Conservation (phyloP, 2,113 vertebrate genomes). For the Bubo scandiacus region DNA sequence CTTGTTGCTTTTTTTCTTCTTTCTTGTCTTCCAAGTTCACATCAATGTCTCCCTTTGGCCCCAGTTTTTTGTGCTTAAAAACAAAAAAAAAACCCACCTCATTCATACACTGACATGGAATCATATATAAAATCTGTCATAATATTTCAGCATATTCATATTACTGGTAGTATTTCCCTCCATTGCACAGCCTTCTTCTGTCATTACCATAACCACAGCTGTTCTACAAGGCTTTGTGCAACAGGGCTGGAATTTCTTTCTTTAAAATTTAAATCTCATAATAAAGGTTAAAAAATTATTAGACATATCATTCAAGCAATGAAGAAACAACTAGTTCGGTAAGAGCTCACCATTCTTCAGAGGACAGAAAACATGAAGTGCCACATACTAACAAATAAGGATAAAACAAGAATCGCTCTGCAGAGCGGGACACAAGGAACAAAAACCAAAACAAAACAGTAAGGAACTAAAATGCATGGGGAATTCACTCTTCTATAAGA, state of each 20-base stretch:
- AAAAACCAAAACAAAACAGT: neutral
- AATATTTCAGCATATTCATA: neutral
- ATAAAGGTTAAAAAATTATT: neutral
- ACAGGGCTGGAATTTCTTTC: neutral
- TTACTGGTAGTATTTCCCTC: neutral
- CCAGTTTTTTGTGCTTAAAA: constrained; percentile 93
- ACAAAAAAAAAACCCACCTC: neutral
- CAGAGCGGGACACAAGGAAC: neutral
- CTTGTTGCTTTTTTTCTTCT: constrained; percentile 86
- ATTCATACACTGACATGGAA: neutral
- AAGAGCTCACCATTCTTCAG: neutral
- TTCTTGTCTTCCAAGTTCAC: constrained; percentile 80
- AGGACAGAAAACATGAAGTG: neutral
- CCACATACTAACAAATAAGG: neutral
- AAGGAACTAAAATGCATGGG: neutral
- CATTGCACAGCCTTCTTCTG: neutral
- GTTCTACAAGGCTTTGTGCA: neutral
- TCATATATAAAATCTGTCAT: neutral
- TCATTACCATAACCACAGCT: neutral
- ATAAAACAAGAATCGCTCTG: neutral
- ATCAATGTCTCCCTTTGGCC: constrained; percentile 74
- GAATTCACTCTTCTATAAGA: neutral
- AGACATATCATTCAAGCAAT: neutral
- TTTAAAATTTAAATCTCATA: neutral
- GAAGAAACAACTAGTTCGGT: neutral